phyloP scores from a whole-genome alignment of 2,797 vertebrate genomes.

The Valencia hispanica region DNA sequence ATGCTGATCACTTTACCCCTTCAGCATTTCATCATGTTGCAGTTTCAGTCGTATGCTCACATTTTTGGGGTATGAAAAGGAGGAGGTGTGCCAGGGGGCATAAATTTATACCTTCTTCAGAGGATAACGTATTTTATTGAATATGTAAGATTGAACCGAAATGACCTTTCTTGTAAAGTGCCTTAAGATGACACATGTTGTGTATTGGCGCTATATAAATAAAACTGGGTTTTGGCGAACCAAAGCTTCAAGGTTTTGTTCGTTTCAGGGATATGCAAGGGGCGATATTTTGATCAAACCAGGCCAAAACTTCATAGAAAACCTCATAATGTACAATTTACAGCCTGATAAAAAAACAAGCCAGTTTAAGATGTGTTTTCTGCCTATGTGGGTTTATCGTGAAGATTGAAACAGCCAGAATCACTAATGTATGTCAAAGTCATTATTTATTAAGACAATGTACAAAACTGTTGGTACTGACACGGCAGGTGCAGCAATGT shows the following conservation, averaged over 20 bases:
- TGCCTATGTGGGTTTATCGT: neutral
- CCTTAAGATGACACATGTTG: too few species aligned
- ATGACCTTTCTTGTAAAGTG: too few species aligned
- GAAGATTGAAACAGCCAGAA: constrained; percentile 17
- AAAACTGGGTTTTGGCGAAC: too few species aligned
- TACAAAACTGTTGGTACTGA: constrained; percentile 80
- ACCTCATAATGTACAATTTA: neutral
- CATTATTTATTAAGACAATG: constrained; percentile 81
- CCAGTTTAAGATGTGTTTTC: neutral
- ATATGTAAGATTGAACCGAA: too few species aligned
- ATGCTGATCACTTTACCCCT: neutral
- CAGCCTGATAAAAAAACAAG: too few species aligned
- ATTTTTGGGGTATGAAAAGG: neutral
- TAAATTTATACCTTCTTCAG: neutral
- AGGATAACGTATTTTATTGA: neutral
- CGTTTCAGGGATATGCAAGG: neutral
- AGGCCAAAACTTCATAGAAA: neutral
- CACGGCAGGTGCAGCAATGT: constrained; percentile 62
- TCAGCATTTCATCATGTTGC: neutral
- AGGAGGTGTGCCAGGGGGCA: neutral
- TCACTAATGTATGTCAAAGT: constrained; percentile 67
- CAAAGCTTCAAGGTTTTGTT: neutral
- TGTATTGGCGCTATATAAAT: too few species aligned
- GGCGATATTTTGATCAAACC: neutral
- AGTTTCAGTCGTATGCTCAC: neutral